Evolutionary conservation across 2,113 vertebrate genomes (phyloP).

Genomic region (Brachyhypopomus occidentalis): DNA sequence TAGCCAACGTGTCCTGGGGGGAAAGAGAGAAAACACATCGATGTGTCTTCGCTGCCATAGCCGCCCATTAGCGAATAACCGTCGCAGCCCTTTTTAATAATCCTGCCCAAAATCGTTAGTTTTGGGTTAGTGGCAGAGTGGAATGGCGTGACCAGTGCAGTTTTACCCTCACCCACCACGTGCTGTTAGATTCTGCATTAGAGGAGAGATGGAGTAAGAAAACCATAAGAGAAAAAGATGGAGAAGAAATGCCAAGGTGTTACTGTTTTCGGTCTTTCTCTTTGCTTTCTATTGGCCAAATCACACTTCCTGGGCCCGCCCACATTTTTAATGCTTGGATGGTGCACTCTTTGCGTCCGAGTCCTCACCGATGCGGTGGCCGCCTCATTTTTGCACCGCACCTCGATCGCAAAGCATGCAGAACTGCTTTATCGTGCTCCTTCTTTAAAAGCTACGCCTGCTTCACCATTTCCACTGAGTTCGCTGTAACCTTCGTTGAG

Average conservation of each 20-base stretch:
- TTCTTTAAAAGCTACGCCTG: too few species aligned
- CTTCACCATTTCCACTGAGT: too few species aligned
- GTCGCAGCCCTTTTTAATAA: background rate
- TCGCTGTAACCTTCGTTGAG: too few species aligned
- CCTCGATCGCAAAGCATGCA: background rate
- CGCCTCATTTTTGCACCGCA: background rate
- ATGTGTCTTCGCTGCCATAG: background rate
- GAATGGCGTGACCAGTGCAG: background rate
- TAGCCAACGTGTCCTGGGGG: slow-evolving; percentile 5
- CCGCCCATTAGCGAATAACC: slow-evolving; percentile 10
- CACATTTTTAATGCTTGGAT: background rate
- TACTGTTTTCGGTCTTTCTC: too few species aligned
- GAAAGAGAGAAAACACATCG: background rate
- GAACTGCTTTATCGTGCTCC: background rate
- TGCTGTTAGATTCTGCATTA: too few species aligned
- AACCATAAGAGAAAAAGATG: too few species aligned
- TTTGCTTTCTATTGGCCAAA: background rate
- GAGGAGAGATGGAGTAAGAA: too few species aligned
- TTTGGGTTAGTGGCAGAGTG: background rate
- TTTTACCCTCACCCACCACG: too few species aligned
- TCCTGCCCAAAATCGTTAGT: slow-evolving; percentile 7
- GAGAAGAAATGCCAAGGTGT: too few species aligned
- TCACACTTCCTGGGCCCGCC: background rate
- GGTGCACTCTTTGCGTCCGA: background rate
- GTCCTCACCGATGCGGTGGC: background rate